These are phyloP conservation scores for Medauroidea extradentata DNA, from an alignment of 1,140 invertebrate species.

Conservation along the genomic window DNA sequence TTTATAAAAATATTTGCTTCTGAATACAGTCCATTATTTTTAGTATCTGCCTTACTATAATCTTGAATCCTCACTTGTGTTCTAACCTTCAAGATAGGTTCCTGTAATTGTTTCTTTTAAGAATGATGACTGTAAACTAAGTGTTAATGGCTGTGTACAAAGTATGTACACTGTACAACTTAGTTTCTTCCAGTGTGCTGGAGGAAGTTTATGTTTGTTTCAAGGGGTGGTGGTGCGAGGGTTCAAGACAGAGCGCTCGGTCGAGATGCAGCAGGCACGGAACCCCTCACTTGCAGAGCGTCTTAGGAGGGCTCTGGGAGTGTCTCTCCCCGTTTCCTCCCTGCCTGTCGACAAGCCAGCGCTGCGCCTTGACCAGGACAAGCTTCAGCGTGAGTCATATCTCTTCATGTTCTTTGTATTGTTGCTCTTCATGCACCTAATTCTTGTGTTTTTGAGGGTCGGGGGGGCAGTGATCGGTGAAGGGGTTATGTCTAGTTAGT, in stretches of 20 bases:
- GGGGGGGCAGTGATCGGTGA: background rate
- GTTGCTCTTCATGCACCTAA: background rate
- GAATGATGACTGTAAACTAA: no score
- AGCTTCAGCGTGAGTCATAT: background rate
- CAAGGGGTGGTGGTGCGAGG: constrained; percentile 51
- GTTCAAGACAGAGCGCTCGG: constrained; percentile 71
- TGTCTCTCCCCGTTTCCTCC: background rate
- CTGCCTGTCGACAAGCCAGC: background rate
- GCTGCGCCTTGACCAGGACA: background rate
- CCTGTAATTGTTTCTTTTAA: no score
- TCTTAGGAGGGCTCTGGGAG: constrained; percentile 34
- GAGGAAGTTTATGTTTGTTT: constrained; percentile 2
- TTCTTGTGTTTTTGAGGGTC: background rate
- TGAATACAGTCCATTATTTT: no score
- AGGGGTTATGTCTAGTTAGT: background rate
- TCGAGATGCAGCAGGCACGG: constrained; percentile 60
- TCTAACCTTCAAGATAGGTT: no score
- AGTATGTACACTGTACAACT: background rate
- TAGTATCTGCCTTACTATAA: no score
- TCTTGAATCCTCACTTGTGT: no score
- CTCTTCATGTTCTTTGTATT: background rate
- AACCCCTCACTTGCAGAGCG: constrained; percentile 52
- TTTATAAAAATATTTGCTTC: no score
- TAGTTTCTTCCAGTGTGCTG: background rate
- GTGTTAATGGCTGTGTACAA: no score